Base-by-base conservation (phyloP, 2,797 vertebrate genomes). In the Coracias cyanogaster region DNA sequence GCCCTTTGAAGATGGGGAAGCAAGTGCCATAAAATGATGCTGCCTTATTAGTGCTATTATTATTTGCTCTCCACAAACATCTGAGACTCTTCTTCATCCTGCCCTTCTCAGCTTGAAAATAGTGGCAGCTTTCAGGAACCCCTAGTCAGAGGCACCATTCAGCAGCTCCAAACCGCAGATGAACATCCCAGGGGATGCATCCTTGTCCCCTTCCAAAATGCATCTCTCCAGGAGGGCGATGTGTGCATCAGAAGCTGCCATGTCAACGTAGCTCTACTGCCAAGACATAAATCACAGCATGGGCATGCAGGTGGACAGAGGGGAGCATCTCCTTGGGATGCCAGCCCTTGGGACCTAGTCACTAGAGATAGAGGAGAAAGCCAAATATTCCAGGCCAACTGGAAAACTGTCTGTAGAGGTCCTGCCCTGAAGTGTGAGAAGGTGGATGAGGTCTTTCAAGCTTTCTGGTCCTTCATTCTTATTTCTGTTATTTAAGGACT, bases 1-100 rank as follows among this genome's bases (percentile, higher is more conserved):
- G 93, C 95, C 96, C 89, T 96, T 94, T 93, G 95, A 94, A 95
- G 95, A 79, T 2, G 39, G 26, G 22, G 65, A 93, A 83, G 61
- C 70, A 11, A 76, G 58, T 1, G 22, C 87, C 65, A 88, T 94
- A 66, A 79, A 95, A 97, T 96, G 61, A 86, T 89, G 76, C 92
- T 81, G 85, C 72, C 46, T 95, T 94, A 90, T 94, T 91, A 91
- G 65, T 14, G 8, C 6, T 43, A 58, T 67, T 93, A 74, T 85
- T 83, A 9, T 93, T 95, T 89, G 24, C 74, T 95, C 72, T 87
- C 35, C 0, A 4, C 69, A 81, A 83, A 89, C 79, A 92, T 97
- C 94, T 81, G 86, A 94, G 94, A 69, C 89, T 90, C 77, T 41
- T 94, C 48, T 52, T 92, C 66, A 33, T 64, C n/a, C 17, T 3